Conservation (phyloP, 2,113 vertebrate species). For the Genyomyrus donnyi region DNA sequence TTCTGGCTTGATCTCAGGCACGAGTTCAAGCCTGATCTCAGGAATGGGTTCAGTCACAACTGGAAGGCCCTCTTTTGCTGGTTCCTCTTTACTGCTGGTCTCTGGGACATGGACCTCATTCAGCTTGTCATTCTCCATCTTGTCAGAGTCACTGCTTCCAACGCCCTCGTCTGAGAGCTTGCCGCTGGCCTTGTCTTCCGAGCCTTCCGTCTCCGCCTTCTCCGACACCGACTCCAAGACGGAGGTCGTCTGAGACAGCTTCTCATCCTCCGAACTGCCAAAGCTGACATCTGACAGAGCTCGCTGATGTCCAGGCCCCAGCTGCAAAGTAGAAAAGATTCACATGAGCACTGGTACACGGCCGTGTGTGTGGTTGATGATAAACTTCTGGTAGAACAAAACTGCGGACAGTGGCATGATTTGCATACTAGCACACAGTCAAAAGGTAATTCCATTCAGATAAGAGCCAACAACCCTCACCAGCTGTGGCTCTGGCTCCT, state of each 20-base stretch:
- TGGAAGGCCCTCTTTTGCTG: conserved; percentile 26
- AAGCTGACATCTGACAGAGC: conserved; percentile 86
- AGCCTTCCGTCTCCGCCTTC: conserved; percentile 59
- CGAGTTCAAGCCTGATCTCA: conserved; percentile 20
- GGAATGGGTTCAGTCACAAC: conserved; percentile 27
- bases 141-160: conserved; percentile 55
- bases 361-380: background rate
- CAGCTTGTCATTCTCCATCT: conserved; percentile 49
- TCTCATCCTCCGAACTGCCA: conserved; percentile 93
- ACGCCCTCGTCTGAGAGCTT: conserved; percentile 61
- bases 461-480: conserved; percentile 52
- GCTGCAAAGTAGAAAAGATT: conserved; percentile 31
- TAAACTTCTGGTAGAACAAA: background rate
- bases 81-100: conserved; percentile 39
- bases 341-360: background rate
- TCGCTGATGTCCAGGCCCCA: conserved; percentile 76
- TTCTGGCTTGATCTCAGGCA: conserved; percentile 22
- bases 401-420: background rate
- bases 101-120: conserved; percentile 44
- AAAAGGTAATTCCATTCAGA: background rate
- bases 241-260: conserved; percentile 75
- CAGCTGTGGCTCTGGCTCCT: conserved; percentile 75
- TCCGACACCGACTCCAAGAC: conserved; percentile 80
- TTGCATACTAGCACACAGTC: background rate
- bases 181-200: conserved; percentile 58